Evolutionary conservation across 2,797 vertebrate species (phyloP), one percentile per base, ranked within the genome.

Genomic region (Danionella dracula): DNA sequence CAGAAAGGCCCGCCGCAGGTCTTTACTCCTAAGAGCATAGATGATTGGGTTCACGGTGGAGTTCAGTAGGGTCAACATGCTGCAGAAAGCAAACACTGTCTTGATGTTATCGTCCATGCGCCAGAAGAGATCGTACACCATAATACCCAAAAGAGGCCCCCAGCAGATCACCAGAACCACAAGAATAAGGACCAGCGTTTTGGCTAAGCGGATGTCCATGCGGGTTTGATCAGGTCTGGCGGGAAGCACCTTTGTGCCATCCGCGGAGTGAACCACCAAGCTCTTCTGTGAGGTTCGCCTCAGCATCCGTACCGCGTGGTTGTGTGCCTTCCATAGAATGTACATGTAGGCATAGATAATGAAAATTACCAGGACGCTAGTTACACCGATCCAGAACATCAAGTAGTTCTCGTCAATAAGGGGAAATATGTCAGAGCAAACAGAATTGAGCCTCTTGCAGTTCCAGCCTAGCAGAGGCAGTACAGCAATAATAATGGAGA

Each of bases 281-380:
- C 96, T 99, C 78, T 99, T 99, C 87, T 99, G 96, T 0, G 97
- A 97, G 71, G 94, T 89, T 6, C 96, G 94, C 78, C 96, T 94
- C 66, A 99, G 79, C 97, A 99, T 99, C 67, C 95, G 92, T 44
- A 99, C 93, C 0, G 97, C 93, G 0, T 99, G 97, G 84, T 92
- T 92, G 81, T 99, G 97, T 0, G 97, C 97, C 83, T 96, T 99
- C 97, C 97, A 99, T 76, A 99, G 89, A 78, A 99, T 99, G 81
- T 96, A 99, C 84, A 99, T 95, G 86, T 99, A 99, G 1, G 97
- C 97, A 45, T 99, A 99, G 77, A 99, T 92, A 51, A 99, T 99
- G 81, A 99, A 98, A 73, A 99, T 84, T 79, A 99, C 85, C 78
- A 99, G 89, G 61, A 94, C 80, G 1, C 89, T 97, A 77, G 96